Conservation (phyloP, 2,888 invertebrate species). For the Ochropleura plecta region DNA sequence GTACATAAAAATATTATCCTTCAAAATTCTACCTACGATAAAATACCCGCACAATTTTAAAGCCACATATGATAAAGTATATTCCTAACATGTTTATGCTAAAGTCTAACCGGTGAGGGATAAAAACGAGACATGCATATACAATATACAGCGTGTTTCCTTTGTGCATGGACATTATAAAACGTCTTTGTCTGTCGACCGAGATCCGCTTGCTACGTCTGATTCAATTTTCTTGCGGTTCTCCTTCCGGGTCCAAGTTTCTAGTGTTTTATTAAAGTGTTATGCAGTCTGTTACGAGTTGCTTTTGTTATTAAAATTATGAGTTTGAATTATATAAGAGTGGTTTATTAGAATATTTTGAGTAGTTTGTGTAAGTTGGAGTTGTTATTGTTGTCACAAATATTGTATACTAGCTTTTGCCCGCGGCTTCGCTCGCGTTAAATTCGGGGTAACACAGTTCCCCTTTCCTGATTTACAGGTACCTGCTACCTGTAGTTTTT, state of each 20-base stretch:
- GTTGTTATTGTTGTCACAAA: neutral
- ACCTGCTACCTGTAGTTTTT: no score
- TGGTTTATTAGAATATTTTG: neutral
- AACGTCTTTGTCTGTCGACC: constrained; percentile 48
- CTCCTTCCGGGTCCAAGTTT: constrained; percentile 6
- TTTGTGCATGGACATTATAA: constrained; percentile 54
- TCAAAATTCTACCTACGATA: neutral
- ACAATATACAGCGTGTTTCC: constrained; percentile 35
- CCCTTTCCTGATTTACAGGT: no score
- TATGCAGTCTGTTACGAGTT: constrained; percentile 6
- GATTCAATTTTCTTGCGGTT: constrained; percentile 58
- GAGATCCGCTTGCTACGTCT: constrained; percentile 37
- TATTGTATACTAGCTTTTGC: no score
- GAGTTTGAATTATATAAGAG: constrained; percentile 4
- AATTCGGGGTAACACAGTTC: no score
- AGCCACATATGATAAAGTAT: constrained; percentile 1
- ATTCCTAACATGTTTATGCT: constrained; percentile 24
- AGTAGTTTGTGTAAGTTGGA: neutral
- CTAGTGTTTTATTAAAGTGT: constrained; percentile 42
- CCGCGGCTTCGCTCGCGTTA: no score
- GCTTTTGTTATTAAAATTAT: constrained; percentile 20
- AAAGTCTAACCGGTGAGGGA: constrained; percentile 15
- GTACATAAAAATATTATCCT: neutral
- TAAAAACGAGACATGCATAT: constrained; percentile 38
- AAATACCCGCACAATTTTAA: constrained; percentile 23